phyloP scores from a whole-genome alignment of 2,113 vertebrate genomes.

The Zosterops pallidus region DNA sequence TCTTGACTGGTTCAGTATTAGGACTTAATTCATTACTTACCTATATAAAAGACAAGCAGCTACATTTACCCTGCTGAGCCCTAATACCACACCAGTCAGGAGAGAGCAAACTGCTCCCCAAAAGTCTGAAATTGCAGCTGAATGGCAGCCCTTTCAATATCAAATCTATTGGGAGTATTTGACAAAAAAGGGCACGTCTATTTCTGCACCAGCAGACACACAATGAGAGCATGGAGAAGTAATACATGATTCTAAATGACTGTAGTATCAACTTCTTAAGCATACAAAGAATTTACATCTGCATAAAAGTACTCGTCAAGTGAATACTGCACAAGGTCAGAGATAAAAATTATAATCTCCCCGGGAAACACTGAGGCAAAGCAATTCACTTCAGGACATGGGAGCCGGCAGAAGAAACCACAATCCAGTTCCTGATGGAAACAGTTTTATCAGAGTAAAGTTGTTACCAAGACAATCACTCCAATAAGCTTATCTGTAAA shows the following conservation, averaged over 20 bases:
- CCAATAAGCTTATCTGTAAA: background rate
- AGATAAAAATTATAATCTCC: constrained; percentile 15
- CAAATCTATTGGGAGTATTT: constrained; percentile 1
- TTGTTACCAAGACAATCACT: background rate
- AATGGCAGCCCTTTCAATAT: background rate
- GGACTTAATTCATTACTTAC: background rate
- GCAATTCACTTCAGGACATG: background rate
- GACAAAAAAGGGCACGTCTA: constrained; percentile 29
- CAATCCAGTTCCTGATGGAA: background rate
- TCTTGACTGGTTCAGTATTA: background rate
- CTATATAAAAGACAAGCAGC: background rate
- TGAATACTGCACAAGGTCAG: background rate
- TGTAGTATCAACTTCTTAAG: constrained; percentile 41
- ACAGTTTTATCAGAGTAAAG: background rate
- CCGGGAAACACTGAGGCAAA: background rate
- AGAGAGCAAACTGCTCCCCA: background rate
- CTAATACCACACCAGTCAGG: background rate
- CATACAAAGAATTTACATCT: constrained; percentile 46
- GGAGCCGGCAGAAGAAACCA: background rate
- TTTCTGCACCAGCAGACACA: constrained; percentile 18
- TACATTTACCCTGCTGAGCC: constrained; percentile 13
- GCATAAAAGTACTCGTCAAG: constrained; percentile 1
- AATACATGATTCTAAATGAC: constrained; percentile 12
- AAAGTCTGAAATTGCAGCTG: background rate
- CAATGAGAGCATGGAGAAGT: background rate